Conservation (phyloP, 2,797 vertebrate species). For the Heterohyrax brucei region DNA sequence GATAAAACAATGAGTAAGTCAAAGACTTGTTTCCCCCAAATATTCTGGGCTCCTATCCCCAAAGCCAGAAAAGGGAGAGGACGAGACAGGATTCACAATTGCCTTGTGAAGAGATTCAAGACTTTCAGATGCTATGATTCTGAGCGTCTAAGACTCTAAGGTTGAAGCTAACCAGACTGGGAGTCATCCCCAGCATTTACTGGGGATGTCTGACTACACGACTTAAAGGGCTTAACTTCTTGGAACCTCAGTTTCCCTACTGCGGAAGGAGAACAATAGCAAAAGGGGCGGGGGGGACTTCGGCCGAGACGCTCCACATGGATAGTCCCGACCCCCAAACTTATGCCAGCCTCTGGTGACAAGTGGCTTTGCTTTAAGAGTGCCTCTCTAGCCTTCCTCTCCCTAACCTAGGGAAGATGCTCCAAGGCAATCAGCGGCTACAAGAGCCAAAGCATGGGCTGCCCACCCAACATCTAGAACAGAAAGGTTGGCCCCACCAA, state of each 20-base stretch:
- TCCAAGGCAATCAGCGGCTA: too few species aligned
- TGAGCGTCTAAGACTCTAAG: not conserved
- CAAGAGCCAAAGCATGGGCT: too few species aligned
- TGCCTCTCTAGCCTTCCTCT: not conserved
- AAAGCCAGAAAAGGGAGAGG: not conserved
- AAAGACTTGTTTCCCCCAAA: conserved; percentile 17
- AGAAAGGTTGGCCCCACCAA: too few species aligned
- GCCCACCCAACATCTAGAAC: too few species aligned
- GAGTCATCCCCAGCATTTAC: not conserved
- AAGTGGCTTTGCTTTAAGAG: not conserved
- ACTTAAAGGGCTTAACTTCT: not conserved
- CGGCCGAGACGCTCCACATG: not conserved
- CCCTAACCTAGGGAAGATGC: too few species aligned
- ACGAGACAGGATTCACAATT: not conserved
- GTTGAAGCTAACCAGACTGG: not conserved
- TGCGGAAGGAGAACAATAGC: not conserved
- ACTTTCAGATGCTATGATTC: not conserved
- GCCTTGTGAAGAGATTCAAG: not conserved
- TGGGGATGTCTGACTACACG: too few species aligned
- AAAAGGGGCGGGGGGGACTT: not conserved
- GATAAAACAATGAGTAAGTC: conserved; percentile 53
- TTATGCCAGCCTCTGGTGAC: conserved; percentile 3
- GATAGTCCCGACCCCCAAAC: not conserved
- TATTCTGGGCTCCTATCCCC: not conserved
- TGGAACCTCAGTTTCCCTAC: conserved; percentile 41